Percentiles rank a stretch among this genome's conserved stretches.
Conservation (phyloP, 2,888 invertebrate genomes). For the Stramonita haemastoma region DNA sequence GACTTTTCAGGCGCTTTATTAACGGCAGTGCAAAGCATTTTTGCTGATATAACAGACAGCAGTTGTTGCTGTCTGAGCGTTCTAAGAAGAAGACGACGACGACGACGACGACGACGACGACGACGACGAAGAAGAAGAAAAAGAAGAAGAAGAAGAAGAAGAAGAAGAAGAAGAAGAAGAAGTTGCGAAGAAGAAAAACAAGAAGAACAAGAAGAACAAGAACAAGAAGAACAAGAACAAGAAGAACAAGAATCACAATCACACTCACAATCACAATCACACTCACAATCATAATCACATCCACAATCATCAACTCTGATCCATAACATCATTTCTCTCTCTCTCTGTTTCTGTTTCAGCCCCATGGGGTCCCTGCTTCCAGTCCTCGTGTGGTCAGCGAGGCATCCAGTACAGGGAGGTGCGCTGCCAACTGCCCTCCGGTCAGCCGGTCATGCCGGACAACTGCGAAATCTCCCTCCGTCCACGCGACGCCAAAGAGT, state of each 20-base stretch:
- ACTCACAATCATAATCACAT: too few relatives aligned
- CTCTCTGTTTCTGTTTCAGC: constrained; percentile 51
- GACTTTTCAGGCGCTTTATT: too few relatives aligned
- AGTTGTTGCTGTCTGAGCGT: too few relatives aligned
- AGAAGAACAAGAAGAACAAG: not conserved
- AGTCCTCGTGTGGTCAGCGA: constrained; percentile 58
- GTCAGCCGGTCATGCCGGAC: constrained; percentile 48
- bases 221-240: not conserved
- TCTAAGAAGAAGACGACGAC: too few relatives aligned
- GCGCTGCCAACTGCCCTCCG: constrained; percentile 57
- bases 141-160: not conserved
- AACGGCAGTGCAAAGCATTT: too few relatives aligned
- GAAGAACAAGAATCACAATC: not conserved
- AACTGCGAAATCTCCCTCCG: constrained; percentile 43
- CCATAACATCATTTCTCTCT: not conserved
- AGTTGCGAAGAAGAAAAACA: not conserved
- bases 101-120: too few relatives aligned
- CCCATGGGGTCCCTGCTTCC: constrained; percentile 61
- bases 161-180: not conserved
- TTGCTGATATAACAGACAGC: too few relatives aligned
- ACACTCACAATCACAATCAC: too few relatives aligned
- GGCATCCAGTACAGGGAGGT: constrained; percentile 61
- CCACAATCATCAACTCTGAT: not conserved
- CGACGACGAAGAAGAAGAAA: not conserved
- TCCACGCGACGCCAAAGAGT: not conserved